phyloP scores from a whole-genome alignment of 2,888 invertebrate species.

The Drosophila recens region DNA sequence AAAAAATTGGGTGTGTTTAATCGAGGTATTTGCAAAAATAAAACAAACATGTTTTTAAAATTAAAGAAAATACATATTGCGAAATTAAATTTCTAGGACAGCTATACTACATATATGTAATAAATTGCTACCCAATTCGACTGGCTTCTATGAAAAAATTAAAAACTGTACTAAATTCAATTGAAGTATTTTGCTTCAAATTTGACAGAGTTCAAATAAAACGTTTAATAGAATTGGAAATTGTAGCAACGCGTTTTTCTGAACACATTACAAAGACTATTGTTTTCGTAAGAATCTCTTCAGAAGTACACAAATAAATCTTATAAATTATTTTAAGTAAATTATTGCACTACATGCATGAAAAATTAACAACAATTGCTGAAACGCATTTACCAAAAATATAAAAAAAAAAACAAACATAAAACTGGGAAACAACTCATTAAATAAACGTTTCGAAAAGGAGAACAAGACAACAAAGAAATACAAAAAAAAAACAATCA shows the following conservation, averaged over 20 bases:
- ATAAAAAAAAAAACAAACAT: constrained; percentile 12
- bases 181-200: background rate
- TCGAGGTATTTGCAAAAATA: too few species aligned
- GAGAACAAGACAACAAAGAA: constrained; percentile 55
- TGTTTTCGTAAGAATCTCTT: background rate
- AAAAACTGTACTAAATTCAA: background rate
- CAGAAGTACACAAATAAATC: background rate
- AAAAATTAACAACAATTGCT: constrained; percentile 19
- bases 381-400: constrained; percentile 26
- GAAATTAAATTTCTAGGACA: too few species aligned
- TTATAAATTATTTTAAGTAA: constrained; percentile 5
- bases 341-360: constrained; percentile 22
- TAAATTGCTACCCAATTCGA: too few species aligned
- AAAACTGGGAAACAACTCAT: constrained; percentile 51
- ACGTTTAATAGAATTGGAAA: background rate
- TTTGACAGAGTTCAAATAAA: background rate
- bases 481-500: constrained; percentile 52
- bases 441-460: constrained; percentile 58
- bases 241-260: background rate
- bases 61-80: too few species aligned
- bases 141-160: too few species aligned
- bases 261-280: background rate
- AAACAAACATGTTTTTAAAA: too few species aligned
- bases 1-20: too few species aligned
- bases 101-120: too few species aligned